phyloP scores from a whole-genome alignment of 2,888 invertebrate genomes.

The Thecophora atra region DNA sequence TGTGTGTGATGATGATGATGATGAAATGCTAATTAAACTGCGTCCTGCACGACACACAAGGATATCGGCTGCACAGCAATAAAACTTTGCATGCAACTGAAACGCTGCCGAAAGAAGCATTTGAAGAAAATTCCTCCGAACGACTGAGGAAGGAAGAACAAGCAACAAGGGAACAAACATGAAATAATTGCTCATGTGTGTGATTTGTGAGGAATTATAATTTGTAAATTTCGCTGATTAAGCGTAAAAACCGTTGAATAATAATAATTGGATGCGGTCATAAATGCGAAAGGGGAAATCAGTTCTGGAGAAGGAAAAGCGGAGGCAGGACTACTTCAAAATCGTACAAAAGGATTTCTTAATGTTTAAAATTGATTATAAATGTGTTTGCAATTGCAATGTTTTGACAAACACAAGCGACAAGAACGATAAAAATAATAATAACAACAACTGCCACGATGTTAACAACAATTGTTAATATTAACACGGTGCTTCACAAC shows the following conservation, averaged over 20 bases:
- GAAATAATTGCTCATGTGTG: background rate
- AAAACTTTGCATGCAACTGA: background rate
- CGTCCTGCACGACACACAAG: background rate
- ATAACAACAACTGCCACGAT: no score
- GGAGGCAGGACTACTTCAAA: no score
- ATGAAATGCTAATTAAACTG: slow-evolving; percentile 13
- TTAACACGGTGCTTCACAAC: no score
- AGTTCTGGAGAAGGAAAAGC: no score
- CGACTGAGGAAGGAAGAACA: background rate
- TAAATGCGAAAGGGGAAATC: background rate
- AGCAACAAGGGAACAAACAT: background rate
- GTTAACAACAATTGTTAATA: no score
- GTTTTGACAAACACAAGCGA: background rate
- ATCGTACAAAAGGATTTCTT: no score
- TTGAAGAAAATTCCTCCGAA: background rate
- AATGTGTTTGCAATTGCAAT: no score
- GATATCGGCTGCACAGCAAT: slow-evolving; percentile 8
- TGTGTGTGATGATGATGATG: background rate
- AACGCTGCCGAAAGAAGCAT: background rate
- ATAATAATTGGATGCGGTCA: background rate
- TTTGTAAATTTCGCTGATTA: slow-evolving; percentile 14
- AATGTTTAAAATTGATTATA: background rate
- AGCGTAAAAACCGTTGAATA: slow-evolving; percentile 5
- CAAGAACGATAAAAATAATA: background rate
- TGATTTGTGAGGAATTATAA: slow-evolving; percentile 7